Conservation (phyloP, 2,113 vertebrate genomes). For the Pteruthius melanotis region DNA sequence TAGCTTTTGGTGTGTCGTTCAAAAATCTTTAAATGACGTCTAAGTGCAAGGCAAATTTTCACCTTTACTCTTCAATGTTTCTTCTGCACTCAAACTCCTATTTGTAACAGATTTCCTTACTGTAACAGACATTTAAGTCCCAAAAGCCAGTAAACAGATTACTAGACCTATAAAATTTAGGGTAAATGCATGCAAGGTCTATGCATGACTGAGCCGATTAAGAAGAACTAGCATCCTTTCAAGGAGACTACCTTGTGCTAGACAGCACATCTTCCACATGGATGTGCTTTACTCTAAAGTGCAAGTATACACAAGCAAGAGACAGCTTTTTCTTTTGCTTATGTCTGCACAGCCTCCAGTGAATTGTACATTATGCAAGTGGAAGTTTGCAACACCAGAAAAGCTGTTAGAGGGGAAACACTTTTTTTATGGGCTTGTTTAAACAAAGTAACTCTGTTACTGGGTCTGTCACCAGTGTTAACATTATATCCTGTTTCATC, state of each 20-base stretch:
- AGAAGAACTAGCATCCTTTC: not conserved
- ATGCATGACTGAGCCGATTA: not conserved
- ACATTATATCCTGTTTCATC: not conserved
- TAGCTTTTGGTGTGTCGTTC: not conserved
- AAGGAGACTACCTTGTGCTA: not conserved
- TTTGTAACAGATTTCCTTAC: not conserved
- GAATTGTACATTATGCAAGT: not conserved
- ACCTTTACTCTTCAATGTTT: not conserved
- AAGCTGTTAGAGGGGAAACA: not conserved
- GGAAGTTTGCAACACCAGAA: not conserved
- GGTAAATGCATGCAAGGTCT: not conserved
- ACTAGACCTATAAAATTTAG: not conserved
- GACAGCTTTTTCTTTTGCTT: not conserved
- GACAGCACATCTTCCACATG: not conserved
- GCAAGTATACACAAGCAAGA: not conserved
- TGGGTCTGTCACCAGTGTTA: not conserved
- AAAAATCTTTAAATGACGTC: not conserved
- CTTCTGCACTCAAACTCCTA: not conserved
- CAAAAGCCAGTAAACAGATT: not conserved
- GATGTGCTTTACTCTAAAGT: not conserved
- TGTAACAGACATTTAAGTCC: not conserved
- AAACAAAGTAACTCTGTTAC: slow-evolving; percentile 31
- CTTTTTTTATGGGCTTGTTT: slow-evolving; percentile 12
- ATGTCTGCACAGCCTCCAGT: not conserved
- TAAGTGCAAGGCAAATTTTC: not conserved